Percentiles rank a stretch among this genome's conserved stretches.
These are phyloP conservation scores for Parasteatoda lunata DNA, from an alignment of 2,888 invertebrate genomes.

Conservation along the genomic window DNA sequence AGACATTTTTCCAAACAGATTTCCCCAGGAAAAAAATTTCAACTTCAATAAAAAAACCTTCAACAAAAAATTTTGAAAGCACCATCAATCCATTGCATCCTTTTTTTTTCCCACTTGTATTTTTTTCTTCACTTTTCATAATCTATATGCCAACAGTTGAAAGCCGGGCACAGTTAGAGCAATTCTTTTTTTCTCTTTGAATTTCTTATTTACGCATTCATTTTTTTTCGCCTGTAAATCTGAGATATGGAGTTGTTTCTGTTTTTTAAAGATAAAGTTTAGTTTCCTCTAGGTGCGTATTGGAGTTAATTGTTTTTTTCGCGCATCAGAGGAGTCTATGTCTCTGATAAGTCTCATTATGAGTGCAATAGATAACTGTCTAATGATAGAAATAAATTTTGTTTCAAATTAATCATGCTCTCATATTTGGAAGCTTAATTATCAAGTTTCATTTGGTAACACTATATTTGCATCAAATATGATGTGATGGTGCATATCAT, in stretches of 20 bases:
- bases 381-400: neutral
- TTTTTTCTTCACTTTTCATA: neutral
- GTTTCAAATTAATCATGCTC: no score
- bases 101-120: conserved; percentile 6
- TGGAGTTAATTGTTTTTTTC: conserved; percentile 30
- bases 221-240: conserved; percentile 50
- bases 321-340: neutral
- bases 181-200: conserved; percentile 10
- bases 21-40: neutral
- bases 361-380: conserved; percentile 15
- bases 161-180: neutral
- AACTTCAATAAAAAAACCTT: neutral
- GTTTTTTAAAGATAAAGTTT: conserved; percentile 48
- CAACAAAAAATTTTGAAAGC: conserved; percentile 19
- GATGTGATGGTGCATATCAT: no score
- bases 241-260: conserved; percentile 38
- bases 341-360: conserved; percentile 31
- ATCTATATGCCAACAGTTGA: neutral
- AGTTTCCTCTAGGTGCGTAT: conserved; percentile 11
- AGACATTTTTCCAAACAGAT: conserved; percentile 2
- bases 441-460: no score
- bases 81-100: conserved; percentile 15
- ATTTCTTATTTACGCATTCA: conserved; percentile 13
- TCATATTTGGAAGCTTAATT: no score
- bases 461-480: no score